These are phyloP conservation scores for Drosophila nikananu DNA, from an alignment of 1,140 invertebrate genomes.

Conservation along the genomic window DNA sequence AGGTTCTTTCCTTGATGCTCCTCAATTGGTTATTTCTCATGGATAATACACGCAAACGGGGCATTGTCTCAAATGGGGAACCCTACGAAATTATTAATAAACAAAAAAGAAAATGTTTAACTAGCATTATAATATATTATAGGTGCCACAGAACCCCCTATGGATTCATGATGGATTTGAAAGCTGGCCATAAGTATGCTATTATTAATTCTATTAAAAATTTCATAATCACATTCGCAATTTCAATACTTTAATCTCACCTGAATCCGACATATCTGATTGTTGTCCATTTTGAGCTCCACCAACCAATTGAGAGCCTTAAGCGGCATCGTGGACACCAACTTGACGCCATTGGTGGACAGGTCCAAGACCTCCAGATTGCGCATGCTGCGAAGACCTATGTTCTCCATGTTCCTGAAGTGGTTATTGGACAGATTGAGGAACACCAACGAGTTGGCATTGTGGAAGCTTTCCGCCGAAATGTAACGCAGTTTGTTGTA, in stretches of 20 bases:
- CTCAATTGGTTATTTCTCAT: conserved; percentile 92
- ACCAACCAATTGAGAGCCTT: conserved; percentile 92
- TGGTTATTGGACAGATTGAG: conserved; percentile 93
- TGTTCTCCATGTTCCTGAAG: conserved; percentile 89
- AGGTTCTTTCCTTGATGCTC: conserved; percentile 90
- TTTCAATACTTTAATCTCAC: conserved; percentile 47
- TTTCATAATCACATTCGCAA: background rate
- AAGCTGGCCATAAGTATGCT: background rate
- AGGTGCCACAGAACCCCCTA: background rate
- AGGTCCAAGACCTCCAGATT: conserved; percentile 93
- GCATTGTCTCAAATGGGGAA: conserved; percentile 92
- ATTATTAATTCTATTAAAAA: background rate
- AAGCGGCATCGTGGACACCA: conserved; percentile 88
- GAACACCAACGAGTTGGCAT: conserved; percentile 91
- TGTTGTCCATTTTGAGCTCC: conserved; percentile 92
- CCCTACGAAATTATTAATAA: conserved; percentile 67
- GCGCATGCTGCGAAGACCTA: conserved; percentile 89
- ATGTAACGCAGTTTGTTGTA: conserved; percentile 91
- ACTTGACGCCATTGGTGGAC: conserved; percentile 91
- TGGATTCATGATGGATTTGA: background rate
- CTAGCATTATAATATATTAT: background rate
- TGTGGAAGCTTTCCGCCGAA: conserved; percentile 91
- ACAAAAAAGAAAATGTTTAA: background rate
- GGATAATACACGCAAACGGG: conserved; percentile 91
- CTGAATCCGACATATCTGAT: conserved; percentile 90